Evolutionary conservation across 2,888 invertebrate genomes (phyloP).

Genomic region (Protophormia terraenovae): DNA sequence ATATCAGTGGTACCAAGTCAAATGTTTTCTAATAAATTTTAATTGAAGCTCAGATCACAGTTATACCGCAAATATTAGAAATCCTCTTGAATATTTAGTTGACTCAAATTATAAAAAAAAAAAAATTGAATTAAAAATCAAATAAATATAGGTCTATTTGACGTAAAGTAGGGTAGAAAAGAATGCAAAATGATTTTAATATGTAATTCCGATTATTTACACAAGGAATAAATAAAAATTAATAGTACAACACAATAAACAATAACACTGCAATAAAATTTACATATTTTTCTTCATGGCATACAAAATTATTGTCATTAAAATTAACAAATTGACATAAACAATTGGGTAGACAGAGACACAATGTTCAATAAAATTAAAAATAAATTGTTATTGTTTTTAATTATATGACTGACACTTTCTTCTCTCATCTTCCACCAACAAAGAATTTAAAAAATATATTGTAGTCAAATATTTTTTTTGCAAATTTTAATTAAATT

Average conservation of each 20-base stretch:
- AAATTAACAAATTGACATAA: conserved; percentile 2
- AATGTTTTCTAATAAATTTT: too few species aligned
- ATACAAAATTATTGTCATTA: neutral
- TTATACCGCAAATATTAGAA: too few species aligned
- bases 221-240: neutral
- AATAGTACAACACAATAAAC: neutral
- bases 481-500: neutral
- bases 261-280: neutral
- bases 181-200: neutral
- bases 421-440: neutral
- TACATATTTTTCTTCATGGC: neutral
- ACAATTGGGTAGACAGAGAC: neutral
- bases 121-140: too few species aligned
- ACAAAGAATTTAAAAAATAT: neutral
- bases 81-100: too few species aligned
- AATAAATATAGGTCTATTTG: too few species aligned
- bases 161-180: neutral
- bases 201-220: conserved; percentile 5
- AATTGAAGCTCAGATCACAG: too few species aligned
- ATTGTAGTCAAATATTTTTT: neutral
- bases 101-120: too few species aligned
- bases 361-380: neutral
- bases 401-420: conserved; percentile 4
- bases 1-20: too few species aligned
- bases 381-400: neutral